Conservation (phyloP, 2,888 invertebrate genomes). For the Ophonus ardosiacus region DNA sequence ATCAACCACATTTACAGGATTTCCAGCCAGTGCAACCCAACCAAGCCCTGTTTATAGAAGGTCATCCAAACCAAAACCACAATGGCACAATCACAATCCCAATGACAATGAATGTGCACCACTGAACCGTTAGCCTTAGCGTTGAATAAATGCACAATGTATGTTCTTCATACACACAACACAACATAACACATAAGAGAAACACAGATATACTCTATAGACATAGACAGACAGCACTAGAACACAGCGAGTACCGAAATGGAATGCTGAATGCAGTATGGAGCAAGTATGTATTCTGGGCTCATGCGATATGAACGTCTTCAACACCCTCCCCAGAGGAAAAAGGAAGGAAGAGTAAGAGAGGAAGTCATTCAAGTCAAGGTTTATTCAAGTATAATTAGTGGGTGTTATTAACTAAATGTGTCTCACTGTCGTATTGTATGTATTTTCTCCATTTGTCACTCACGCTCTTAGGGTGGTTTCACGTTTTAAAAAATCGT, state of each 20-base stretch:
- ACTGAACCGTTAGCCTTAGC: background rate
- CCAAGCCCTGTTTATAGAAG: no score
- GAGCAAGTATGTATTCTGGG: background rate
- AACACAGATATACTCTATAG: no score
- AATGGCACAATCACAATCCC: slow-evolving; percentile 1
- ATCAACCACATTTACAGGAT: no score
- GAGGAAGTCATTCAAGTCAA: no score
- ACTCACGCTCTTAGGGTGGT: no score
- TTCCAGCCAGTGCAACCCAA: no score
- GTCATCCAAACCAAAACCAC: background rate
- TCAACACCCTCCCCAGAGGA: background rate
- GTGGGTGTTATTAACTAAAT: no score
- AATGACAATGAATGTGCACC: slow-evolving; percentile 19
- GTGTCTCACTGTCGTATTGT: no score
- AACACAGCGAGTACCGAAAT: slow-evolving; percentile 30
- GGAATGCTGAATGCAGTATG: slow-evolving; percentile 40
- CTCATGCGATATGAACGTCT: slow-evolving; percentile 37
- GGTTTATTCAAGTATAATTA: no score
- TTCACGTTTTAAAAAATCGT: no score
- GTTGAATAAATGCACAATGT: slow-evolving; percentile 15
- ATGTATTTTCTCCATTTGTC: no score
- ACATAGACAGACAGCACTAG: background rate
- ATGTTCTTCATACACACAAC: background rate
- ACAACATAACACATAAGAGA: no score
- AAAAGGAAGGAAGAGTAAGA: background rate